Conservation (phyloP, 2,113 vertebrate genomes). For the Leptobrachium leishanense region DNA sequence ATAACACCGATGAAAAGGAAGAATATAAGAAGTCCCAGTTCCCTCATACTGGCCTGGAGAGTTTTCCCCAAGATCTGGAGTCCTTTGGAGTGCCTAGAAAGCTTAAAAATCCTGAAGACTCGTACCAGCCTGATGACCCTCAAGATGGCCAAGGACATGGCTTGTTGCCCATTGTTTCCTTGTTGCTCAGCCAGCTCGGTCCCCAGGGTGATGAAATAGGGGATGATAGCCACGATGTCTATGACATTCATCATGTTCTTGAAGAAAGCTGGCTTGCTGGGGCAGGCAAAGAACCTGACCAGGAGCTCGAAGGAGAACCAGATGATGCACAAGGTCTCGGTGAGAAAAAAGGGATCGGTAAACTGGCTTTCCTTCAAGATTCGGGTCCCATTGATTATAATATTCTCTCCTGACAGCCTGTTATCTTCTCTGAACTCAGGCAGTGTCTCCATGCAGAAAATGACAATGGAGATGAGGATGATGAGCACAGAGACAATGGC, state of each 20-base stretch:
- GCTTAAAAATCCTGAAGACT: constrained; percentile 94
- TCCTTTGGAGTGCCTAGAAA: constrained; percentile 91
- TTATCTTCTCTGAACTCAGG: constrained; percentile 84
- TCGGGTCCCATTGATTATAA: constrained; percentile 62
- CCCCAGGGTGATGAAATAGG: constrained; percentile 91
- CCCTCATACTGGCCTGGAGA: constrained; percentile 89
- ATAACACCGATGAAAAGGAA: constrained; percentile 94
- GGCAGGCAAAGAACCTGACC: constrained; percentile 87
- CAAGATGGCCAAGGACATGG: constrained; percentile 91
- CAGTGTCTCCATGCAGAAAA: constrained; percentile 87
- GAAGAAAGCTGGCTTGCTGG: constrained; percentile 88
- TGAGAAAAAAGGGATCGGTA: constrained; percentile 92
- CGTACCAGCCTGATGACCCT: constrained; percentile 89
- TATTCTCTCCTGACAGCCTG: constrained; percentile 48
- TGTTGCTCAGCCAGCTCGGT: constrained; percentile 87
- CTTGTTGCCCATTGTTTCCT: constrained; percentile 85
- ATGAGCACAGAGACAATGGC: constrained; percentile 87
- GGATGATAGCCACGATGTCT: constrained; percentile 89
- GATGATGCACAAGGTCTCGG: constrained; percentile 90
- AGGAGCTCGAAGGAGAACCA: constrained; percentile 95
- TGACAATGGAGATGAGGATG: constrained; percentile 87
- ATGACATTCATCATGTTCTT: constrained; percentile 93
- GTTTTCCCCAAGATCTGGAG: constrained; percentile 92
- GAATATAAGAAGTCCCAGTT: constrained; percentile 90
- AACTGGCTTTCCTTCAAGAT: constrained; percentile 68